Conservation (phyloP, 2,113 vertebrate species). For the Anolis sagrei region DNA sequence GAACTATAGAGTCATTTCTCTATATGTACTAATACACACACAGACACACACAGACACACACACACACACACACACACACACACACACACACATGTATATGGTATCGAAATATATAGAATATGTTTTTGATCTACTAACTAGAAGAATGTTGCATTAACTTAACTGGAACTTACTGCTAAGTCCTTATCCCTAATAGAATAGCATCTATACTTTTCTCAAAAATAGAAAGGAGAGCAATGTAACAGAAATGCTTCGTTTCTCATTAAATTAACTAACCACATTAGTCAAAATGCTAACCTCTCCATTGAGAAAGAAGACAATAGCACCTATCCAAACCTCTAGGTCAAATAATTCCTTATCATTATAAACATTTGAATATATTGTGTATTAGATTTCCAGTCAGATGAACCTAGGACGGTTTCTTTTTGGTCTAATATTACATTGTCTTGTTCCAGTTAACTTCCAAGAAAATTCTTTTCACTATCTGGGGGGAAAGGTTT, state of each 20-base stretch:
- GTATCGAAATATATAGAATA: neutral
- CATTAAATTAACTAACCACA: neutral
- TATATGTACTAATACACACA: neutral
- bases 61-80: too few species aligned
- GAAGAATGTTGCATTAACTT: neutral
- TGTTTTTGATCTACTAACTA: too few species aligned
- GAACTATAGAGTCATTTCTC: constrained; percentile 15
- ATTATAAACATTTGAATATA: neutral
- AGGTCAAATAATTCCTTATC: neutral
- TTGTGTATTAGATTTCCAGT: neutral
- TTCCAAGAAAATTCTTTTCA: neutral
- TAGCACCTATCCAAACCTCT: neutral
- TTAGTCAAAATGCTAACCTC: neutral
- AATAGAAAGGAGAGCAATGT: neutral
- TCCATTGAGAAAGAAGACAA: too few species aligned
- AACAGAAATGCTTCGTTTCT: neutral
- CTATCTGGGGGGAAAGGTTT: neutral
- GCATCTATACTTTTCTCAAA: neutral
- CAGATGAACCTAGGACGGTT: neutral
- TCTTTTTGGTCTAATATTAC: neutral
- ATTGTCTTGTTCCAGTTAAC: neutral
- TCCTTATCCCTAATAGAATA: neutral
- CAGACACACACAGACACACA: too few species aligned
- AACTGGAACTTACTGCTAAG: neutral
- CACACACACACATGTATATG: too few species aligned